Conservation (phyloP, 2,888 invertebrate species). For the Acleris holmiana region DNA sequence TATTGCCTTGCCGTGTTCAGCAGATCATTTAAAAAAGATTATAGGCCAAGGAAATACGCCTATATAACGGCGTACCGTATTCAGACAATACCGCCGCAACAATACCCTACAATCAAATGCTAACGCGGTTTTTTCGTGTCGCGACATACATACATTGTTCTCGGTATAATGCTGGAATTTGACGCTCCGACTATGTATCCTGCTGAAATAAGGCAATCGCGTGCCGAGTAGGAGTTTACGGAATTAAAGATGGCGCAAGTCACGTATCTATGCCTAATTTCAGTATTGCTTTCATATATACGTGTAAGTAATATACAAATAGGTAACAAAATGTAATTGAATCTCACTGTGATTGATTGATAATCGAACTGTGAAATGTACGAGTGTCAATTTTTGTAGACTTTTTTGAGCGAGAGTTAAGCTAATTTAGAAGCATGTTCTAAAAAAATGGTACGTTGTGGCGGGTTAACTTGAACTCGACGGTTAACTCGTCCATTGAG, state of each 20-base stretch:
- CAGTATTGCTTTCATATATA: too few species aligned
- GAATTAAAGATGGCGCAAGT: background rate
- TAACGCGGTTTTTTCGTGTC: constrained; percentile 20
- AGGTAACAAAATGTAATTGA: too few species aligned
- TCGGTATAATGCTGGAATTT: constrained; percentile 10
- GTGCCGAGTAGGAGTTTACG: background rate
- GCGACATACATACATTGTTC: constrained; percentile 20
- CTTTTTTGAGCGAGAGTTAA: too few species aligned
- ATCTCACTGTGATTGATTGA: too few species aligned
- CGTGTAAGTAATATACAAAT: too few species aligned
- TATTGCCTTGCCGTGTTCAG: background rate
- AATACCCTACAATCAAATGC: constrained; percentile 7
- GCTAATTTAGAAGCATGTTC: too few species aligned
- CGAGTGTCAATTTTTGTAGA: too few species aligned
- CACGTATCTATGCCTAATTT: too few species aligned
- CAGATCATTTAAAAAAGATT: constrained; percentile 9
- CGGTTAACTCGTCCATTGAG: too few species aligned
- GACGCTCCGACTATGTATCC: background rate
- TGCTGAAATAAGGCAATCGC: constrained; percentile 1
- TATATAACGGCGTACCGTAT: constrained; percentile 6
- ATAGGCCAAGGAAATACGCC: constrained; percentile 17
- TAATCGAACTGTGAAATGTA: too few species aligned
- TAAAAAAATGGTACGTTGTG: too few species aligned
- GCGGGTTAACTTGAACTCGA: too few species aligned
- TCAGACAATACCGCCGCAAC: constrained; percentile 14